Conservation (phyloP, 2,797 vertebrate species). For the Falco berigora region DNA sequence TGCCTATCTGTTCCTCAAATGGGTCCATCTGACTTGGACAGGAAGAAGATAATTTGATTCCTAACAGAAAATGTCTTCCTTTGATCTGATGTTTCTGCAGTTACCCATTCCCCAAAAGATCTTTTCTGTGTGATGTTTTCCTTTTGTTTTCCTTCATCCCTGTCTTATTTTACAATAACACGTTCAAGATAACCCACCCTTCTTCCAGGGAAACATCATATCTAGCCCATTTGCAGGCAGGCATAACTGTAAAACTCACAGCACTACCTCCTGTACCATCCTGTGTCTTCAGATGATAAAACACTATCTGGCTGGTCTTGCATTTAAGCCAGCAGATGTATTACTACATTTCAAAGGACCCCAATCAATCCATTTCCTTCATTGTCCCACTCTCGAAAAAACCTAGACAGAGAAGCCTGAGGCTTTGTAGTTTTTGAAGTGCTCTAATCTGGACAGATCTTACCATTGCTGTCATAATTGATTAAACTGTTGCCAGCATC, state of each 20-base stretch:
- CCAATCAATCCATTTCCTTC: constrained; percentile 34
- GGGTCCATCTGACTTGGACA: constrained; percentile 31
- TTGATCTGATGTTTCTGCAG: constrained; percentile 18
- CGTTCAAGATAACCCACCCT: neutral
- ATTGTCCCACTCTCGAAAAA: neutral
- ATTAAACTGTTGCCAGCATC: constrained; percentile 61
- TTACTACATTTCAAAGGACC: constrained; percentile 31
- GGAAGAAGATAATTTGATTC: constrained; percentile 38
- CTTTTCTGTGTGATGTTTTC: neutral
- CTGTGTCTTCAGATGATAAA: neutral
- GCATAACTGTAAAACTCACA: neutral
- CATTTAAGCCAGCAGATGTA: constrained; percentile 42
- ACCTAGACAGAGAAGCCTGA: constrained; percentile 35
- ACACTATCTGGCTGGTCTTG: neutral
- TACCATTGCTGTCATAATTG: constrained; percentile 63
- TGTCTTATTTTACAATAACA: neutral
- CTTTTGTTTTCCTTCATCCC: constrained; percentile 22
- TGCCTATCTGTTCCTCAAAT: constrained; percentile 1
- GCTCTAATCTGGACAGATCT: constrained; percentile 62
- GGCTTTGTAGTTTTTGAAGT: constrained; percentile 62
- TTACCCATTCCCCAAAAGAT: neutral
- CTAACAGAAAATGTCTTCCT: neutral
- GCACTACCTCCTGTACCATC: neutral
- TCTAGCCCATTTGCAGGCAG: neutral
- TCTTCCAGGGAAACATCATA: neutral